Base-by-base conservation (phyloP, 2,797 vertebrate genomes). In the Eulemur albifrons region DNA sequence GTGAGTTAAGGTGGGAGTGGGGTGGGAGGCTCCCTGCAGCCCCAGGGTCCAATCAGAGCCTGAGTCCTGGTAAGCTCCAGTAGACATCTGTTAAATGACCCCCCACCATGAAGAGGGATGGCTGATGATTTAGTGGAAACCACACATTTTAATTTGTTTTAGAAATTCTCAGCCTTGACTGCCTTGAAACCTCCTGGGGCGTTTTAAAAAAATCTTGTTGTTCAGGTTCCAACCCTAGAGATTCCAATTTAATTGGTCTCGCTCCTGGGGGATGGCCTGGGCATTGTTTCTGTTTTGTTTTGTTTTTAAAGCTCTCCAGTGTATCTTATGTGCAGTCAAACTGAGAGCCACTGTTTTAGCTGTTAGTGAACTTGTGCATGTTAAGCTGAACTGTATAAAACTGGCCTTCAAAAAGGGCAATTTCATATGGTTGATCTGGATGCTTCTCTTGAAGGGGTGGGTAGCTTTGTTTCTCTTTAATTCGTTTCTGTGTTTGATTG, bases 281-380 rank as follows among this genome's bases (percentile, higher is more conserved):
- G 30, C 12, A 11, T 86, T 48, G 23, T 75, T 88, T 93, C 48
- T 27, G 40, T 85, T 77, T 76, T 70, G 75, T 57, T 95, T 86
- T 59, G 10, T 38, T 80, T 88, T 85, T 38, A 75, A 76, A 90
- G 21, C 75, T 81, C 38, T 61, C 27, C 9, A 1, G 40, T 32
- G 81, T 38, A 3, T 75, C 87, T 86, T n/a, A 52, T 5, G 13
- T 48, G 25, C 54, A 76, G 79, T 70, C 57, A 54, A 59, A 52
- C 25, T 21, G 77, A 38, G 63, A 90, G 21, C 45, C 6, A 0
- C 13, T 2, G n/a, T 50, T 50, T n/a, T 32, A 25, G 63, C 87
- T 35, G 14, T 20, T 21, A 17, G 57, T 21, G 35, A 45, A 38
- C 65, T 50, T 59, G n/a, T 32, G 45, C 35, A 11, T 67, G 57